Percentiles rank a stretch among this genome's conserved stretches.
These are phyloP conservation scores for Perccottus glenii DNA, from an alignment of 2,113 vertebrate species.

Conservation along the genomic window DNA sequence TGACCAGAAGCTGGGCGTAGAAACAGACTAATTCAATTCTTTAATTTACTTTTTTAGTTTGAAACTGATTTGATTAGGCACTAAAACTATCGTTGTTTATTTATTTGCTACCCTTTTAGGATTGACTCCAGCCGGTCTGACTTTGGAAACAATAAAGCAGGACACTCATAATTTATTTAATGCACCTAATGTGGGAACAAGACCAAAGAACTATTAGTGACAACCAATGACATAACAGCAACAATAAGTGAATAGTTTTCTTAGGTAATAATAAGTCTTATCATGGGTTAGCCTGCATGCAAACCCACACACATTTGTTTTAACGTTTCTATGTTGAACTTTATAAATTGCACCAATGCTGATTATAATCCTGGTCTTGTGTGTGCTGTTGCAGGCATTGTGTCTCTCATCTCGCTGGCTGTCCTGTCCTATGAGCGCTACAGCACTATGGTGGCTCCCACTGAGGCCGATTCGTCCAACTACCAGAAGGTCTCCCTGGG, in stretches of 20 bases:
- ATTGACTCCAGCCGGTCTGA: background rate
- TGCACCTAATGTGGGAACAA: background rate
- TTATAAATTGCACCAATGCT: no score
- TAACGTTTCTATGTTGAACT: no score
- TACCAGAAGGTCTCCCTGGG: constrained; percentile 78
- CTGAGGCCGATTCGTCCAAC: constrained; percentile 81
- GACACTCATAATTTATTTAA: background rate
- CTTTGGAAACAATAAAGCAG: background rate
- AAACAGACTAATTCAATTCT: background rate
- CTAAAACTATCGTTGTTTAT: background rate
- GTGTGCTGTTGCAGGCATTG: constrained; percentile 72
- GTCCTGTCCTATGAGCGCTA: constrained; percentile 85
- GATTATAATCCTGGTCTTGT: background rate
- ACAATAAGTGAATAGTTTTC: background rate
- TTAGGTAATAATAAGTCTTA: background rate
- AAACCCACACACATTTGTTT: no score
- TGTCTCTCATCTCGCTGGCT: constrained; percentile 84
- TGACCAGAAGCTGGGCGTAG: background rate
- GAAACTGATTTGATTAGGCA: background rate
- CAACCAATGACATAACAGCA: background rate
- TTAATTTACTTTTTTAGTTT: background rate
- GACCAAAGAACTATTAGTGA: background rate
- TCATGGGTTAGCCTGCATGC: no score
- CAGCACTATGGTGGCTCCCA: constrained; percentile 78
- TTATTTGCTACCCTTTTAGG: background rate